Evolutionary conservation across 2,888 invertebrate species (phyloP).

Genomic region (Dichetophora obliterata): DNA sequence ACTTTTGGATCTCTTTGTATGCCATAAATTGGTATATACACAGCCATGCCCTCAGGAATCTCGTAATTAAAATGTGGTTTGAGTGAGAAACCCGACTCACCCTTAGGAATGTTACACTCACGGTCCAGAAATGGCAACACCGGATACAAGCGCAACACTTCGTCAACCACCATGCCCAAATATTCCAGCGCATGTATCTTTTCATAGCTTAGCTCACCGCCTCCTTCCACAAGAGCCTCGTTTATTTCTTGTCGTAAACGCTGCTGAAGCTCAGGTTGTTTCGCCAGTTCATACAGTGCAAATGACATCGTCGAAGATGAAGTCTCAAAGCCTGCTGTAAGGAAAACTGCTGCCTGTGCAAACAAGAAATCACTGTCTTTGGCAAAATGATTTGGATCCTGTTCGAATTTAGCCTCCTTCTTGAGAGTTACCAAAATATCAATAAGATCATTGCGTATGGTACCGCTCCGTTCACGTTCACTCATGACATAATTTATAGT

Average conservation of each 20-base stretch:
- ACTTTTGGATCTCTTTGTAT: conserved; percentile 67
- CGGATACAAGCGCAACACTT: conserved; percentile 67
- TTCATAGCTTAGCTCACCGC: conserved; percentile 68
- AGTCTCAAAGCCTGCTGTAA: conserved; percentile 67
- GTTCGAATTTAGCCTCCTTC: conserved; percentile 54
- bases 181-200: conserved; percentile 68
- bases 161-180: conserved; percentile 69
- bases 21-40: conserved; percentile 64
- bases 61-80: conserved; percentile 61
- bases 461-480: conserved; percentile 66
- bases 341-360: conserved; percentile 66
- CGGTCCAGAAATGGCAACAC: conserved; percentile 67
- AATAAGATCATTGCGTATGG: conserved; percentile 70
- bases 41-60: conserved; percentile 61
- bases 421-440: conserved; percentile 70
- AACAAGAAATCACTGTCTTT: conserved; percentile 60
- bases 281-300: conserved; percentile 67
- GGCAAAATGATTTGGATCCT: conserved; percentile 49
- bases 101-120: conserved; percentile 53
- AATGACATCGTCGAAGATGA: conserved; percentile 70
- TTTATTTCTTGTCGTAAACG: conserved; percentile 69
- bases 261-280: conserved; percentile 67
- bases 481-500: conserved; percentile 68
- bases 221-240: conserved; percentile 59
- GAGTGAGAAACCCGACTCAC: conserved; percentile 54